A percentile compares a stretch with the other conserved stretches of the same genome.
Conservation (phyloP, 2,888 invertebrate genomes). For the Dendrolimus houi region DNA sequence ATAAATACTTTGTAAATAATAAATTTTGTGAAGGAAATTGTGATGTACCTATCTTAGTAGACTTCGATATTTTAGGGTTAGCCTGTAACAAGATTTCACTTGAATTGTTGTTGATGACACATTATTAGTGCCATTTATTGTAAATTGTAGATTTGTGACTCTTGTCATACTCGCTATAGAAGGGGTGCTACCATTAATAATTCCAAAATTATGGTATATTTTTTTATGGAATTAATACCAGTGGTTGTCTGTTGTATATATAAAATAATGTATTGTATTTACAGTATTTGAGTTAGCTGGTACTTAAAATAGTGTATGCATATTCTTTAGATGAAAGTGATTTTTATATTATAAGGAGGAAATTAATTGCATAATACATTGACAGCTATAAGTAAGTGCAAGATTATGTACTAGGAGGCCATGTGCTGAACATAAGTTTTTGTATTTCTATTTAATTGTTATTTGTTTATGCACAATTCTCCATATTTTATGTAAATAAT, state of each 20-base stretch:
- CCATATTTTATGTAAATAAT: slow-evolving; percentile 77
- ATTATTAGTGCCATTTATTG: slow-evolving; percentile 72
- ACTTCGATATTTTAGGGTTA: slow-evolving; percentile 66
- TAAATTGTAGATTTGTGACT: slow-evolving; percentile 74
- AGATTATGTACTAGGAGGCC: slow-evolving; percentile 68
- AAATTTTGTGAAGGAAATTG: slow-evolving; percentile 47
- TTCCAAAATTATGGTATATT: slow-evolving; percentile 74
- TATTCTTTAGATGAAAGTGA: slow-evolving; percentile 75
- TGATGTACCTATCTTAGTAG: slow-evolving; percentile 62
- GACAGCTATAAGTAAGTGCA: slow-evolving; percentile 68
- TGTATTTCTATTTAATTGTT: slow-evolving; percentile 77
- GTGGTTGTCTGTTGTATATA: slow-evolving; percentile 73
- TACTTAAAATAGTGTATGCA: slow-evolving; percentile 72
- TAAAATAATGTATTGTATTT: slow-evolving; percentile 69
- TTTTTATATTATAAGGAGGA: slow-evolving; percentile 68
- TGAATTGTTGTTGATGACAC: slow-evolving; percentile 70
- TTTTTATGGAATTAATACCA: slow-evolving; percentile 74
- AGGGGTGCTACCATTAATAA: slow-evolving; percentile 78
- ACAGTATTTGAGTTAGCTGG: slow-evolving; percentile 74
- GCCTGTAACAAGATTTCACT: slow-evolving; percentile 76
- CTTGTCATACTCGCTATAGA: slow-evolving; percentile 77
- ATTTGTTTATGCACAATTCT: slow-evolving; percentile 78
- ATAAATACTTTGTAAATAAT: slow-evolving; percentile 65
- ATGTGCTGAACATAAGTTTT: slow-evolving; percentile 67
- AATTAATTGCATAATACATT: slow-evolving; percentile 71